These are phyloP conservation scores for Diploscapter pachys DNA, from an alignment of 1,140 invertebrate genomes.

Conservation along the genomic window DNA sequence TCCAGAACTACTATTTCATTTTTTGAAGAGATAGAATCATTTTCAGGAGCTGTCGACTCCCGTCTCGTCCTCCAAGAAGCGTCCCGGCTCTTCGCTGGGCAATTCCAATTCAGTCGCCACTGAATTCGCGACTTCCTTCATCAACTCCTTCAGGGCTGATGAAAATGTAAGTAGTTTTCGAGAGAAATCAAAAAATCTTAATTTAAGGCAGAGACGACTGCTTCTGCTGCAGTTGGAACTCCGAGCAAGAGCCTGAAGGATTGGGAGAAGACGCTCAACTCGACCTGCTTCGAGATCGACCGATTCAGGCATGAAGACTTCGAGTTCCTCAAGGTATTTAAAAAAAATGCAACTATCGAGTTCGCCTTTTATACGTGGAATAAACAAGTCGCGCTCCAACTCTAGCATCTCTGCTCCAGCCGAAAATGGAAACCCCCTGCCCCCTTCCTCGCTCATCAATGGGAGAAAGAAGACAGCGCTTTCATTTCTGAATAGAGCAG, in stretches of 20 bases:
- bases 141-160: constrained; percentile 40
- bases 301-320: constrained; percentile 10
- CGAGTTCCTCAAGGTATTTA: constrained; percentile 5
- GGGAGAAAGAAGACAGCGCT: neutral
- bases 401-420: too few species aligned
- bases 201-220: constrained; percentile 1
- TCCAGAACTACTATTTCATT: neutral
- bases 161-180: constrained; percentile 14
- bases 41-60: constrained; percentile 16
- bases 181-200: constrained; percentile 11
- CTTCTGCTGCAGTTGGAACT: neutral
- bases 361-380: too few species aligned
- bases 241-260: constrained; percentile 3
- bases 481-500: too few species aligned
- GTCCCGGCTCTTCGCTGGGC: neutral
- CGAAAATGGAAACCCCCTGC: too few species aligned
- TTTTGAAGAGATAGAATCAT: neutral
- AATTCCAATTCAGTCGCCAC: neutral
- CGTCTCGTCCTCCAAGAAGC: neutral
- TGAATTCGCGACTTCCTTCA: constrained; percentile 31
- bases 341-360: too few species aligned
- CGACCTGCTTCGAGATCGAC: neutral
- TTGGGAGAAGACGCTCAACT: neutral
- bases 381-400: too few species aligned
- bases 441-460: too few species aligned